Conservation (phyloP, 2,113 vertebrate genomes). For the pig (Sus scrofa) region DNA sequence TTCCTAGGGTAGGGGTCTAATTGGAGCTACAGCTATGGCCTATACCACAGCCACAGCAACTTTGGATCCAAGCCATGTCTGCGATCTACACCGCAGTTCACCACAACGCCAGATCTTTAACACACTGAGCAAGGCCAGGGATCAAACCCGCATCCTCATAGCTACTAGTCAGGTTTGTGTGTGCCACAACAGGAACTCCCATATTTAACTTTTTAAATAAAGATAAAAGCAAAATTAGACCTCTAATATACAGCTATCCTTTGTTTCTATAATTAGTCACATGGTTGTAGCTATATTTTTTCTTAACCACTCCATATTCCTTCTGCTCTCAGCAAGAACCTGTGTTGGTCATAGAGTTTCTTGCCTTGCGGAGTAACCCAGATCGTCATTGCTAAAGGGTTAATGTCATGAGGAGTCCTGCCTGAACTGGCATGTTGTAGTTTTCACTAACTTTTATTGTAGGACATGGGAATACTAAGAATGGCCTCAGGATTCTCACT, state of each 20-base stretch:
- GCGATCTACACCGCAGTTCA: no score
- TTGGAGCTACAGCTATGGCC: no score
- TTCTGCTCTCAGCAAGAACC: background rate
- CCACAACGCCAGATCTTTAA: no score
- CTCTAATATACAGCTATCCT: background rate
- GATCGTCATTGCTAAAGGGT: background rate
- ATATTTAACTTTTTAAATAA: background rate
- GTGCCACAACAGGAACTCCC: no score
- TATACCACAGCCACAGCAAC: no score
- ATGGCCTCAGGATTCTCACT: background rate
- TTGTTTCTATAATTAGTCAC: slow-evolving; percentile 36
- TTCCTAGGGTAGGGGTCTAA: no score
- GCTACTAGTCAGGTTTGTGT: no score
- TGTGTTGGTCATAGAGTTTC: background rate
- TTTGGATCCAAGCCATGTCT: no score
- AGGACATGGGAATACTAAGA: background rate
- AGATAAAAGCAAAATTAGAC: background rate
- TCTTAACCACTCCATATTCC: background rate
- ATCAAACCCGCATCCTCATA: no score
- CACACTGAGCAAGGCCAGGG: no score
- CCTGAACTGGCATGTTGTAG: background rate
- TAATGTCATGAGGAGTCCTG: background rate
- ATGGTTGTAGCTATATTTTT: background rate
- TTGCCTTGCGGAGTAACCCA: background rate
- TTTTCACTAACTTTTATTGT: background rate